Evolutionary conservation across 1,140 invertebrate species (phyloP).

Genomic region (Ceratina australensis): DNA sequence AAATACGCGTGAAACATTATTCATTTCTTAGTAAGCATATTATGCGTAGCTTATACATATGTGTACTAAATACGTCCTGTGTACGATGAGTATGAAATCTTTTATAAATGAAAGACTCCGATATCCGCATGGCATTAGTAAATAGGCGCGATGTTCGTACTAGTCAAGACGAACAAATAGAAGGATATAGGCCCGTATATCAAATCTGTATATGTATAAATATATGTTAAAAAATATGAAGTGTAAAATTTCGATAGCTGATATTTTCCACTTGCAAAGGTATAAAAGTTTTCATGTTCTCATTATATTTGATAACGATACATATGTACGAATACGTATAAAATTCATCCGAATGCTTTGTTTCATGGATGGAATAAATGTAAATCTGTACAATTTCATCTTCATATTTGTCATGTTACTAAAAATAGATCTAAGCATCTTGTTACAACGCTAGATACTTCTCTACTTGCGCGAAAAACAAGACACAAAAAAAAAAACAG

Average conservation of each 20-base stretch:
- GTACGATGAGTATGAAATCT: constrained; percentile 23
- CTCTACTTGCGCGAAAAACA: constrained; percentile 11
- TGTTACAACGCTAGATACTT: constrained; percentile 13
- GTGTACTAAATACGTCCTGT: constrained; percentile 7
- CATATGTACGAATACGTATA: background rate
- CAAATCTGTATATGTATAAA: constrained; percentile 17
- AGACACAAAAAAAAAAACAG: constrained; percentile 5
- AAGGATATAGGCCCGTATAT: background rate
- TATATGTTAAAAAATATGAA: constrained; percentile 30
- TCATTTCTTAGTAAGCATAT: constrained; percentile 20
- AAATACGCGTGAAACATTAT: constrained; percentile 47
- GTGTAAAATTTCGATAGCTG: constrained; percentile 3
- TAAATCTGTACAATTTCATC: constrained; percentile 6
- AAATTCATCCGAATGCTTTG: constrained; percentile 12
- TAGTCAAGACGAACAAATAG: background rate
- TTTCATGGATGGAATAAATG: constrained; percentile 24
- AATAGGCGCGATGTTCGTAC: constrained; percentile 1
- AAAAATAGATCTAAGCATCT: background rate
- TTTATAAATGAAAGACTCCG: constrained; percentile 38
- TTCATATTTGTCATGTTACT: background rate
- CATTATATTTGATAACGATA: constrained; percentile 13
- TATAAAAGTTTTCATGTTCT: constrained; percentile 26
- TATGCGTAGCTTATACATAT: constrained; percentile 54
- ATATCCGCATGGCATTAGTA: constrained; percentile 27
- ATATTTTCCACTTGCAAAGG: background rate